These are phyloP conservation scores for Mola mola DNA, from an alignment of 2,113 vertebrate species.

Conservation along the genomic window DNA sequence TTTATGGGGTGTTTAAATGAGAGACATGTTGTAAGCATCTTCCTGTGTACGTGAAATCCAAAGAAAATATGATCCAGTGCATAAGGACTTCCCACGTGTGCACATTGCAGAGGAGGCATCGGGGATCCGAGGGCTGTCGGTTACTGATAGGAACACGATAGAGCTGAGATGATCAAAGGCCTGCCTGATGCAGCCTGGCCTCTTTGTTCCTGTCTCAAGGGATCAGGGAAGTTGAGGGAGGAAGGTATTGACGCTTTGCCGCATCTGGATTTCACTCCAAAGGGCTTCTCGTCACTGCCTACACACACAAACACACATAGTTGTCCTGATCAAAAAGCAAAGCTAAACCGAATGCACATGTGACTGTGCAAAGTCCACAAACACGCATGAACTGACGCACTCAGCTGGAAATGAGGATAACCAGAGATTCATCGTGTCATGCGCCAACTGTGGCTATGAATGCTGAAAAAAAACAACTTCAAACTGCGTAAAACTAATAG, in stretches of 20 bases:
- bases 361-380: background rate
- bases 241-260: conserved; percentile 20
- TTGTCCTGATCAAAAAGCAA: conserved; percentile 40
- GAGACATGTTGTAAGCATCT: too few species aligned
- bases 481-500: conserved; percentile 5
- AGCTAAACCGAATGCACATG: background rate
- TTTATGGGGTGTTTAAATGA: too few species aligned
- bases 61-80: background rate
- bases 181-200: conserved; percentile 63
- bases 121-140: conserved; percentile 50
- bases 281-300: conserved; percentile 24
- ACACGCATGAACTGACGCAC: background rate
- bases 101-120: conserved; percentile 18
- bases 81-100: conserved; percentile 13
- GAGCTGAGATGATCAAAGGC: conserved; percentile 69
- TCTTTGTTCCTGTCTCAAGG: conserved; percentile 72
- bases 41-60: too few species aligned
- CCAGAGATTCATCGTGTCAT: too few species aligned
- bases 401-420: background rate
- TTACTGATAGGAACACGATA: conserved; percentile 62
- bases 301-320: conserved; percentile 1
- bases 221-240: conserved; percentile 15
- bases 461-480: too few species aligned
- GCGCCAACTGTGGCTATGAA: too few species aligned
- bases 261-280: conserved; percentile 44